Percentiles rank a stretch among this genome's conserved stretches.
Conservation (phyloP, 2,113 vertebrate species). For the Apteryx owenii region DNA sequence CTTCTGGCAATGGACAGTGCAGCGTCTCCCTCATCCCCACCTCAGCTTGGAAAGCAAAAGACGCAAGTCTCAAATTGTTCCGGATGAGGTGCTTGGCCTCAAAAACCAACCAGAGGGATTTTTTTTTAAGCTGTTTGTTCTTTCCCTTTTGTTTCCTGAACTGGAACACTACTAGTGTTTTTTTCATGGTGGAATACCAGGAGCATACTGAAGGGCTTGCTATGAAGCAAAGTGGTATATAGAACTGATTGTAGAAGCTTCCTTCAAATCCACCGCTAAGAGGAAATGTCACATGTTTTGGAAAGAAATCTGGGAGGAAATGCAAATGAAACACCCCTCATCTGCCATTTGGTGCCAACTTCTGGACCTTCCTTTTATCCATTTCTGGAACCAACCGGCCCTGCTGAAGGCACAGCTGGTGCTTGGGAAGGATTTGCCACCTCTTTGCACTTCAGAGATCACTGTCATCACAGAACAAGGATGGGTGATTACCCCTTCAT, state of each 20-base stretch:
- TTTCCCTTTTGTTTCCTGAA: constrained; percentile 37
- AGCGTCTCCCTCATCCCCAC: neutral
- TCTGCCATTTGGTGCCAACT: constrained; percentile 37
- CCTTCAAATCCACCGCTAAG: neutral
- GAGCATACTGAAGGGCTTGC: constrained; percentile 1
- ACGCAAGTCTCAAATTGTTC: neutral
- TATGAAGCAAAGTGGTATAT: neutral
- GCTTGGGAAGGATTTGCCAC: constrained; percentile 4
- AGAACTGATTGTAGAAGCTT: neutral
- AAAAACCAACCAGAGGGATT: neutral
- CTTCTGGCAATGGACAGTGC: constrained; percentile 26
- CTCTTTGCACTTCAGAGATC: constrained; percentile 30
- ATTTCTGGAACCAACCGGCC: neutral
- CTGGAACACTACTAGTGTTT: constrained; percentile 1
- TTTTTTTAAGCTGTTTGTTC: neutral
- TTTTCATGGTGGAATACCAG: neutral
- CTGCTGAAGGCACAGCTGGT: constrained; percentile 31
- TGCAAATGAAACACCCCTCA: constrained; percentile 7
- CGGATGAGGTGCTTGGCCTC: neutral
- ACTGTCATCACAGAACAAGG: neutral
- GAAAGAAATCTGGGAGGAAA: constrained; percentile 20
- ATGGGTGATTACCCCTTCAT: neutral
- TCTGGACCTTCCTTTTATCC: neutral
- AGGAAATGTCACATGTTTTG: neutral
- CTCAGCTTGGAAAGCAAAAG: neutral